A percentile compares a stretch with the other conserved stretches of the same genome.
Evolutionary conservation across 2,797 vertebrate species (phyloP).

Genomic region (Miichthys miiuy): DNA sequence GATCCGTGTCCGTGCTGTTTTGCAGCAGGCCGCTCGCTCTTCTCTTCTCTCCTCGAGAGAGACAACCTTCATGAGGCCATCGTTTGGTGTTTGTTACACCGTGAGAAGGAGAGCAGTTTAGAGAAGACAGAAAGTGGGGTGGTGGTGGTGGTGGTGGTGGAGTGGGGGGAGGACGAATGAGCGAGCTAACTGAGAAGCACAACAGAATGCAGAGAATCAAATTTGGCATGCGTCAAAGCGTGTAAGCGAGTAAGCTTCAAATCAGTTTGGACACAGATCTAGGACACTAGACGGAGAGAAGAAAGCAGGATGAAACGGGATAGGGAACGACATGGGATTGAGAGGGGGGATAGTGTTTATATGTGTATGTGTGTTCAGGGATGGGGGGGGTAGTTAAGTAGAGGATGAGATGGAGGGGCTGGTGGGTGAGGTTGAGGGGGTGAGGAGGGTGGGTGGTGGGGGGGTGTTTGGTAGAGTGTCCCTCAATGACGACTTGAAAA

Average conservation of each 20-base stretch:
- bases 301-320: constrained; percentile 81
- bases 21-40: constrained; percentile 14
- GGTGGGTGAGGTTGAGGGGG: constrained; percentile 48
- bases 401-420: constrained; percentile 61
- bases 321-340: constrained; percentile 77
- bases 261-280: constrained; percentile 87
- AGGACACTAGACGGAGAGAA: constrained; percentile 78
- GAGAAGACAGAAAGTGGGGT: constrained; percentile 61
- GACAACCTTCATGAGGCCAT: constrained; percentile 64
- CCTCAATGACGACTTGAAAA: constrained; percentile 82
- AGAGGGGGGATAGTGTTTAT: constrained; percentile 51
- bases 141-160: constrained; percentile 2
- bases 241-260: constrained; percentile 84
- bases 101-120: constrained; percentile 71
- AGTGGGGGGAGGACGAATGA: constrained; percentile 42
- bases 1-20: background rate
- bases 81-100: constrained; percentile 68
- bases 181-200: constrained; percentile 72
- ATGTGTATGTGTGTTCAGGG: constrained; percentile 57
- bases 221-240: constrained; percentile 79
- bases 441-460: constrained; percentile 11
- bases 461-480: constrained; percentile 67
- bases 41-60: constrained; percentile 29
- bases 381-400: constrained; percentile 55
- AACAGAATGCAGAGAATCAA: constrained; percentile 84